A percentile compares a stretch with the other conserved stretches of the same genome.
Evolutionary conservation across 2,113 vertebrate species (phyloP).

Genomic region (Carlito syrichta): DNA sequence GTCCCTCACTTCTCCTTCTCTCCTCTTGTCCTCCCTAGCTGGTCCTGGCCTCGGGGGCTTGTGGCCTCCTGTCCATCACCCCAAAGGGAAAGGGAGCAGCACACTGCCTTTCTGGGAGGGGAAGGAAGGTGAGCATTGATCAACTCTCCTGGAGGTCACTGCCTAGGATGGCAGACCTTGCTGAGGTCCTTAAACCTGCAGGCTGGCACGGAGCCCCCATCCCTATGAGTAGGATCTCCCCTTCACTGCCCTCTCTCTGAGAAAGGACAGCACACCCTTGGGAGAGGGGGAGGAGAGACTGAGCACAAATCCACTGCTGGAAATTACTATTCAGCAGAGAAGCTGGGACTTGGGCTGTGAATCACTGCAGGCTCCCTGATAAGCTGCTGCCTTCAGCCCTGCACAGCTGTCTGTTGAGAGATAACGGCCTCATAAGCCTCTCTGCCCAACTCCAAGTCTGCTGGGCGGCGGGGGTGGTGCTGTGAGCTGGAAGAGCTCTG

Average conservation of each 20-base stretch:
- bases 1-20: not conserved
- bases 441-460: slow-evolving; percentile 3
- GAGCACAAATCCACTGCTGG: slow-evolving; percentile 51
- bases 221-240: not conserved
- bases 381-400: slow-evolving; percentile 46
- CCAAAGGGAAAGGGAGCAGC: not conserved
- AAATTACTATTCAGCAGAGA: slow-evolving; percentile 76
- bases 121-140: not conserved
- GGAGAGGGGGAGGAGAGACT: slow-evolving; percentile 58
- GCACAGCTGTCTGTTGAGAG: slow-evolving; percentile 77
- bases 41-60: not conserved
- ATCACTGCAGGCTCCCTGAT: slow-evolving; percentile 78
- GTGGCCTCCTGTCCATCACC: not conserved
- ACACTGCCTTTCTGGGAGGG: not conserved
- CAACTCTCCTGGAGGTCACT: not conserved
- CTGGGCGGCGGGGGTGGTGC: not conserved
- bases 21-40: not conserved
- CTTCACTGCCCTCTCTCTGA: slow-evolving; percentile 51
- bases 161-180: not conserved
- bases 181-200: not conserved
- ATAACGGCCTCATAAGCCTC: slow-evolving; percentile 67
- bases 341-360: slow-evolving; percentile 56
- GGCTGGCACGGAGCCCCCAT: not conserved
- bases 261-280: slow-evolving; percentile 75
- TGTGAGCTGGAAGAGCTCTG: not conserved